Percentiles rank a stretch among this genome's conserved stretches.
Conservation (phyloP, 2,113 vertebrate species). For the Heterocephalus glaber region DNA sequence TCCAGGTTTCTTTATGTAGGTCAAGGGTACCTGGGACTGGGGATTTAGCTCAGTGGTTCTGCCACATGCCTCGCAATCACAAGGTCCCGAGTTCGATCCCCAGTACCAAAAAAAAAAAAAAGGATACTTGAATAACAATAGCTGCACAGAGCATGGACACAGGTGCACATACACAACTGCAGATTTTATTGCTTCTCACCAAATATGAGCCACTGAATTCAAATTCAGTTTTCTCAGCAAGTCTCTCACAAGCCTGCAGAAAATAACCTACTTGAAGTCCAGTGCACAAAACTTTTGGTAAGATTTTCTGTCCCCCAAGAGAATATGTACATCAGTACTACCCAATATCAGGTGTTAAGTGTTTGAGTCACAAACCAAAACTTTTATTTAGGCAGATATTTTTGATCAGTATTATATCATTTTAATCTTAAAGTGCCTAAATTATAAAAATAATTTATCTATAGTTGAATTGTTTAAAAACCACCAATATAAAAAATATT, state of each 20-base stretch:
- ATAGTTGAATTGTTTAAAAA: background rate
- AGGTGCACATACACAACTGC: background rate
- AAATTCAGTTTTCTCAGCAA: background rate
- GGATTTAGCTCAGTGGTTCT: no score
- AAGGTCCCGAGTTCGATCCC: no score
- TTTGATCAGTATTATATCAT: background rate
- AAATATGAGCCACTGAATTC: background rate
- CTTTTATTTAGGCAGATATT: background rate
- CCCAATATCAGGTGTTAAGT: background rate
- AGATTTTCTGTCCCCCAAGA: background rate
- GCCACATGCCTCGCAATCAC: no score
- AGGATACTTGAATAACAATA: background rate
- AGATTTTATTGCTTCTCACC: background rate
- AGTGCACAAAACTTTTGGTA: background rate
- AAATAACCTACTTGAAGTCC: background rate
- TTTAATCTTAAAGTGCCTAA: conserved; percentile 47
- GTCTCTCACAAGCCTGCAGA: background rate
- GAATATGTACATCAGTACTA: background rate
- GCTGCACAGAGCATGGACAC: background rate
- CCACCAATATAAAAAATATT: background rate
- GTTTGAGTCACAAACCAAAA: conserved; percentile 8
- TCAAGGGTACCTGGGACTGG: no score
- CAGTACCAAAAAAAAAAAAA: no score
- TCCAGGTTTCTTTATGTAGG: background rate
- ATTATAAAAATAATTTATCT: conserved; percentile 20